Evolutionary conservation across 1,140 invertebrate genomes (phyloP).

Genomic region (Trichomalopsis sarcophagae): DNA sequence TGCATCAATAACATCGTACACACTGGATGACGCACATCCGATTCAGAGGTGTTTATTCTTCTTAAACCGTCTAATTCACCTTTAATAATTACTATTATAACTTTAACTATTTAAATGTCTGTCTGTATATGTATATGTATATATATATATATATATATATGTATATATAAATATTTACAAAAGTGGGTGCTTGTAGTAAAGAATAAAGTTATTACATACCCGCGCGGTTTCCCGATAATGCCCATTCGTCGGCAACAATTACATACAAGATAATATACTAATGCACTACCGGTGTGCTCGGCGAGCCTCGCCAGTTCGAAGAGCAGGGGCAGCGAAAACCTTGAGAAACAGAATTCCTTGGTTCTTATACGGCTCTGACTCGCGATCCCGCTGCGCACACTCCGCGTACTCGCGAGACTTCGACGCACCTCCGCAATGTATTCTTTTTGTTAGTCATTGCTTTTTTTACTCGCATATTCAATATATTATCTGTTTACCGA

Average conservation of each 20-base stretch:
- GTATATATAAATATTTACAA: slow-evolving; percentile 58
- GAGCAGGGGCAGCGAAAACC: background rate
- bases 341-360: background rate
- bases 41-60: slow-evolving; percentile 46
- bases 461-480: slow-evolving; percentile 53
- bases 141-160: slow-evolving; percentile 53
- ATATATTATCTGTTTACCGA: slow-evolving; percentile 69
- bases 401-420: background rate
- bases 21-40: slow-evolving; percentile 42
- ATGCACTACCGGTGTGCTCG: slow-evolving; percentile 33
- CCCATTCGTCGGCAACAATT: slow-evolving; percentile 74
- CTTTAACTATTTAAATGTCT: slow-evolving; percentile 54
- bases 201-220: slow-evolving; percentile 67
- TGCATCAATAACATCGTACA: slow-evolving; percentile 42
- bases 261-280: slow-evolving; percentile 73
- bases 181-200: slow-evolving; percentile 58
- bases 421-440: background rate
- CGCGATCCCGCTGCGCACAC: background rate
- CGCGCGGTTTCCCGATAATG: slow-evolving; percentile 71
- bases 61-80: slow-evolving; percentile 49
- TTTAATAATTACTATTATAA: slow-evolving; percentile 51
- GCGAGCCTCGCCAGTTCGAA: background rate
- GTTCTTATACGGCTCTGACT: background rate
- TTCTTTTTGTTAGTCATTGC: background rate
- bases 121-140: slow-evolving; percentile 48